phyloP scores from a whole-genome alignment of 2,113 vertebrate species.

The Serinus canaria region DNA sequence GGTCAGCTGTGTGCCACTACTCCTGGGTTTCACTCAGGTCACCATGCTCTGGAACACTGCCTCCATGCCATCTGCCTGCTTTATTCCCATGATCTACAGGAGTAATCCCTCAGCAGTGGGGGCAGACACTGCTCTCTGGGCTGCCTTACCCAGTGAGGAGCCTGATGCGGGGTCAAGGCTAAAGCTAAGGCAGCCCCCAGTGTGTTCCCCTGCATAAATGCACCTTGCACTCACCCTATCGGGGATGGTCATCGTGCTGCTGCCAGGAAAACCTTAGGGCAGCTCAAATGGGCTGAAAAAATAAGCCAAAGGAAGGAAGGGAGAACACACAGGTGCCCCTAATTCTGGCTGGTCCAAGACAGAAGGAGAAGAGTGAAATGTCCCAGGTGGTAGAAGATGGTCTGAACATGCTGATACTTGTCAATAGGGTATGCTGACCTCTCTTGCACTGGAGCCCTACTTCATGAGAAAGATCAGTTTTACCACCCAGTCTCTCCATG shows the following conservation, averaged over 20 bases:
- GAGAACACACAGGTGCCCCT: neutral
- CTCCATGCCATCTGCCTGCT: neutral
- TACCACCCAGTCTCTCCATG: accelerated
- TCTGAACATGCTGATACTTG: neutral
- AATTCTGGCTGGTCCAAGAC: neutral
- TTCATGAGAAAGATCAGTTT: neutral
- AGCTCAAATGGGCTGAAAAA: neutral
- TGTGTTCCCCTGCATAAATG: neutral
- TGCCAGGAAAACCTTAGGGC: neutral
- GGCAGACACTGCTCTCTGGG: neutral
- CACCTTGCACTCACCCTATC: too few relatives aligned
- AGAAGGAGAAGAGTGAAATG: neutral
- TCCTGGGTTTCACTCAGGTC: neutral
- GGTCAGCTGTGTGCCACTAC: neutral
- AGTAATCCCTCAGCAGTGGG: neutral
- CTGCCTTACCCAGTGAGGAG: neutral
- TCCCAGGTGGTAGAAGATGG: neutral
- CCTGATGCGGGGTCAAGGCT: neutral
- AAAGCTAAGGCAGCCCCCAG: neutral
- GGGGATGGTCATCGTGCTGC: neutral
- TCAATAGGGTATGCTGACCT: neutral
- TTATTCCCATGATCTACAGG: neutral
- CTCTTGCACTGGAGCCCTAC: neutral
- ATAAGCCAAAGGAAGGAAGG: neutral
- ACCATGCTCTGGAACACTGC: neutral